Percentiles rank a stretch among this genome's conserved stretches.
These are phyloP conservation scores for Dicerorhinus sumatrensis DNA, from an alignment of 2,113 vertebrate species.

Conservation along the genomic window DNA sequence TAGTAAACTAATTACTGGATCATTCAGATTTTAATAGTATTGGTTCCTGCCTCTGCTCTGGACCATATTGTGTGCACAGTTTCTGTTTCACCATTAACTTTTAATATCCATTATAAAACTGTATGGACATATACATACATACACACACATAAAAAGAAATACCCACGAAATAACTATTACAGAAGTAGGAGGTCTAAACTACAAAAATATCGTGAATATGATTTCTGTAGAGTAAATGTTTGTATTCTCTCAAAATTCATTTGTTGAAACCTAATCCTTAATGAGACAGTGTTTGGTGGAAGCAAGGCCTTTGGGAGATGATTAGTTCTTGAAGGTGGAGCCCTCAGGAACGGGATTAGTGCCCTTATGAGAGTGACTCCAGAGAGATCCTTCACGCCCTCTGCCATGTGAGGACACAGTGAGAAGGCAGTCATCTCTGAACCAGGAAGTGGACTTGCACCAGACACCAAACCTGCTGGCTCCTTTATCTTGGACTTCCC, in stretches of 20 bases:
- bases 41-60: neutral
- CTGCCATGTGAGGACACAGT: neutral
- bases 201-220: neutral
- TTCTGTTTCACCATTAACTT: neutral
- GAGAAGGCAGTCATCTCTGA: neutral
- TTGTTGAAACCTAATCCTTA: neutral
- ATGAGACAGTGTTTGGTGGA: neutral
- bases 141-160: neutral
- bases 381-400: neutral
- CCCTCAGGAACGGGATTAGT: neutral
- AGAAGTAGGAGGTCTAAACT: neutral
- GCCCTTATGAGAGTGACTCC: neutral
- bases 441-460: neutral
- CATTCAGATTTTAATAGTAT: neutral
- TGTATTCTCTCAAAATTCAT: neutral
- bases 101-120: neutral
- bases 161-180: neutral
- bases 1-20: neutral
- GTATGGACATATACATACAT: neutral
- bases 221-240: neutral
- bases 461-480: neutral
- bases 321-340: neutral
- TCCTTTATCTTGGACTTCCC: neutral
- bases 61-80: neutral
- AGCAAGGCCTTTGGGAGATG: neutral